Evolutionary conservation across 2,888 invertebrate species (phyloP).

Genomic region (Podabrus alpinus): DNA sequence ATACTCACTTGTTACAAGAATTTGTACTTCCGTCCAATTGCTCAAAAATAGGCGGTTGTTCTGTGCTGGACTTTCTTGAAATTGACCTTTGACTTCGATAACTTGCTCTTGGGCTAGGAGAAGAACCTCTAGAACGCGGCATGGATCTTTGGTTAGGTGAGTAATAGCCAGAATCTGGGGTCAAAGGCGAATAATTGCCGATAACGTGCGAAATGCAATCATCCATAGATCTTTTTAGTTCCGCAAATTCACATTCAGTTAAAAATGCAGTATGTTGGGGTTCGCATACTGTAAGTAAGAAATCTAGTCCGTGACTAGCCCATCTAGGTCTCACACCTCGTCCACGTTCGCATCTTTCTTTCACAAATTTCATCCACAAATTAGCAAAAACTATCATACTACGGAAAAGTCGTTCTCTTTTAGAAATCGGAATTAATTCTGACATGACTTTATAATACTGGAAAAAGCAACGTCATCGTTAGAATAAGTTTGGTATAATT

Average conservation of each 20-base stretch:
- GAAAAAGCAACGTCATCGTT: not conserved
- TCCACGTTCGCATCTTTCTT: conserved; percentile 80
- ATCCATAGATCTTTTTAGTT: conserved; percentile 78
- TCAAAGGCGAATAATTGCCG: conserved; percentile 46
- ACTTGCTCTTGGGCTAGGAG: conserved; percentile 51
- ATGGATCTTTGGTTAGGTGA: conserved; percentile 47
- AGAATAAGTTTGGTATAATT: not conserved
- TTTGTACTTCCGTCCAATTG: conserved; percentile 4
- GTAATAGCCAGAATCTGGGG: conserved; percentile 52
- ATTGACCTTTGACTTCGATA: conserved; percentile 51
- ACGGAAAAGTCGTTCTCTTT: conserved; percentile 57
- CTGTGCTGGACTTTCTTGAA: conserved; percentile 49
- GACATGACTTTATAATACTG: conserved; percentile 75
- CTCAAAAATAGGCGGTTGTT: conserved; percentile 41
- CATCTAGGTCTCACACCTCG: conserved; percentile 82
- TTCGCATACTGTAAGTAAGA: conserved; percentile 82
- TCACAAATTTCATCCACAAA: conserved; percentile 90
- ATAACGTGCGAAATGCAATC: conserved; percentile 87
- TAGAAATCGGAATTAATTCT: conserved; percentile 61
- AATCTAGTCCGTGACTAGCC: conserved; percentile 89
- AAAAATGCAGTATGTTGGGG: conserved; percentile 79
- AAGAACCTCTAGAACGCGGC: conserved; percentile 49
- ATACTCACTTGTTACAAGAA: conserved; percentile 6
- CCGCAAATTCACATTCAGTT: conserved; percentile 78
- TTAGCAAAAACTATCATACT: conserved; percentile 72